phyloP scores from a whole-genome alignment of 2,888 invertebrate genomes.

The Mactromeris polynyma region DNA sequence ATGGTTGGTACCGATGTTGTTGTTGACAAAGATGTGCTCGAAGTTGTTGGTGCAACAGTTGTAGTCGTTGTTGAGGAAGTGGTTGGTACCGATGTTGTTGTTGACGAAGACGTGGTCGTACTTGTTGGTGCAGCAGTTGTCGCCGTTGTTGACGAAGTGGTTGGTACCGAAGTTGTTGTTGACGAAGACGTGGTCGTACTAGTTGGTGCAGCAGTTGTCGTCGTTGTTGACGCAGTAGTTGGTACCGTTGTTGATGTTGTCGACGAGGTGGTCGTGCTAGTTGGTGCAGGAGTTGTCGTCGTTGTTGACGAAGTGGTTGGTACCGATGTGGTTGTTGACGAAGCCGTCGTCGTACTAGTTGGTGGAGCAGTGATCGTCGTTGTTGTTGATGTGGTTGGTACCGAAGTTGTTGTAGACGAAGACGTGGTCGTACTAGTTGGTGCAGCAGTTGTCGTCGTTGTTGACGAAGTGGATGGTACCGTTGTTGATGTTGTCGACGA shows the following conservation, averaged over 20 bases:
- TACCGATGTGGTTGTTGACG: neutral
- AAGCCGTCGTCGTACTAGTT: neutral
- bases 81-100: neutral
- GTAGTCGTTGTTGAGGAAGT: neutral
- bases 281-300: neutral
- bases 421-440: neutral
- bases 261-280: neutral
- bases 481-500: neutral
- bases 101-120: neutral
- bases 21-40: neutral
- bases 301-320: neutral
- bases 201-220: neutral
- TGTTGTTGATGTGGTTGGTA: neutral
- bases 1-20: neutral
- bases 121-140: neutral
- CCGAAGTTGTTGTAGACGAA: constrained; percentile 10
- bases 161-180: neutral
- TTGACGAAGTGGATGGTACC: neutral
- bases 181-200: neutral
- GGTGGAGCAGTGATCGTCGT: neutral
- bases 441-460: neutral
- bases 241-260: neutral
- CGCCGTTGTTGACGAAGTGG: neutral
- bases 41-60: neutral
- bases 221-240: neutral